Conservation (phyloP, 1,140 invertebrate species). For the Nebria ingens region DNA sequence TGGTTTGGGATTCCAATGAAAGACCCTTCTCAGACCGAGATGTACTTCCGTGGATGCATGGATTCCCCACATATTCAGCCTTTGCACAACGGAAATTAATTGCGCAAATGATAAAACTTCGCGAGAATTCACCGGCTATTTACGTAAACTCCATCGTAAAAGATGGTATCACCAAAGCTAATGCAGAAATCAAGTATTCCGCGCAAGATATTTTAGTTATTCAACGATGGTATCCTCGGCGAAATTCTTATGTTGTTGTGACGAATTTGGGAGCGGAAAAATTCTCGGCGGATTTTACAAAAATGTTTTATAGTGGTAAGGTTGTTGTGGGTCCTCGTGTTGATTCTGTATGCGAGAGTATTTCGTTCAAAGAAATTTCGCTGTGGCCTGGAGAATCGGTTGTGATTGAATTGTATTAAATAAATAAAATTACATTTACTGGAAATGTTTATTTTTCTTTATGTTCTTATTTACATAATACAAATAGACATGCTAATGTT, state of each 20-base stretch:
- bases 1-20: constrained; percentile 43
- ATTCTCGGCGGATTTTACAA: constrained; percentile 56
- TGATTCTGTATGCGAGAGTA: constrained; percentile 43
- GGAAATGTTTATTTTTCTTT: constrained; percentile 4
- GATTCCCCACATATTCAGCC: constrained; percentile 29
- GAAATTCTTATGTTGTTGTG: constrained; percentile 60
- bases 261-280: constrained; percentile 51
- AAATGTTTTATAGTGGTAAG: constrained; percentile 63
- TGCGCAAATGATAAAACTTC: constrained; percentile 42
- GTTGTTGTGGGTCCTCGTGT: constrained; percentile 49
- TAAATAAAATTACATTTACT: constrained; percentile 13
- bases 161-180: constrained; percentile 45
- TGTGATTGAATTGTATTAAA: constrained; percentile 28
- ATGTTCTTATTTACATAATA: constrained; percentile 1
- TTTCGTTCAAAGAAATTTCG: constrained; percentile 54
- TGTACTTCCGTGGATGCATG: constrained; percentile 48
- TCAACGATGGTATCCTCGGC: constrained; percentile 63
- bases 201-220: constrained; percentile 54
- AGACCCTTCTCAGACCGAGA: constrained; percentile 21
- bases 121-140: constrained; percentile 50
- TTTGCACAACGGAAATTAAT: constrained; percentile 42
- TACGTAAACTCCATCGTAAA: constrained; percentile 57
- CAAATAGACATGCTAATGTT: constrained; percentile 1
- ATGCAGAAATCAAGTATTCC: constrained; percentile 52
- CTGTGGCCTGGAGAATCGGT: constrained; percentile 34